Conservation (phyloP, 2,113 vertebrate genomes). For the Urocynchramus pylzowi region DNA sequence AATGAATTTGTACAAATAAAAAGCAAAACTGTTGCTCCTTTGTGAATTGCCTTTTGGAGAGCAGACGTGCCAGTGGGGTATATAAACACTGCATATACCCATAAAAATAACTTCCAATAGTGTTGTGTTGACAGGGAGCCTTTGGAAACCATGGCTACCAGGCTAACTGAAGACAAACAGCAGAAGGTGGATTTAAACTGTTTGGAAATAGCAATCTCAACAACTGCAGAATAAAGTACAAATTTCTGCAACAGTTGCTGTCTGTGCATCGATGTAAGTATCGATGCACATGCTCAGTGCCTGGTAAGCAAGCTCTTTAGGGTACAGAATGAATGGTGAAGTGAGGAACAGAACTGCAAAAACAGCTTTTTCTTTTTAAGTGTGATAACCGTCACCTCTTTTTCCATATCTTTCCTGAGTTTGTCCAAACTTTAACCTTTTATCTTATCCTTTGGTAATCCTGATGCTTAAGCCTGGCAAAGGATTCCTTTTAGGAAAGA, state of each 20-base stretch:
- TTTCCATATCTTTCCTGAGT: neutral
- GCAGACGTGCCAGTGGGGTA: neutral
- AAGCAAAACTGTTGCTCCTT: neutral
- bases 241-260: neutral
- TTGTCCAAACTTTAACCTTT: neutral
- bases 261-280: neutral
- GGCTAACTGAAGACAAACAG: neutral
- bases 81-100: neutral
- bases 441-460: neutral
- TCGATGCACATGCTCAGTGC: rapidly evolving
- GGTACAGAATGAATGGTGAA: neutral
- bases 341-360: neutral
- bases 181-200: neutral
- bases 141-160: slow-evolving; percentile 8
- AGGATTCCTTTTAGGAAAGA: neutral
- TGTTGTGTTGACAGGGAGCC: neutral
- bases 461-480: neutral
- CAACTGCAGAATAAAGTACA: neutral
- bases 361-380: neutral
- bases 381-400: neutral
- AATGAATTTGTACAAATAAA: neutral
- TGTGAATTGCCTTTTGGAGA: neutral
- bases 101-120: neutral
- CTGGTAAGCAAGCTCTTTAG: neutral
- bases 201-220: neutral